Evolutionary conservation across 2,797 vertebrate genomes (phyloP), one percentile per base, ranked within the genome.

Genomic region (Tragelaphus oryx): DNA sequence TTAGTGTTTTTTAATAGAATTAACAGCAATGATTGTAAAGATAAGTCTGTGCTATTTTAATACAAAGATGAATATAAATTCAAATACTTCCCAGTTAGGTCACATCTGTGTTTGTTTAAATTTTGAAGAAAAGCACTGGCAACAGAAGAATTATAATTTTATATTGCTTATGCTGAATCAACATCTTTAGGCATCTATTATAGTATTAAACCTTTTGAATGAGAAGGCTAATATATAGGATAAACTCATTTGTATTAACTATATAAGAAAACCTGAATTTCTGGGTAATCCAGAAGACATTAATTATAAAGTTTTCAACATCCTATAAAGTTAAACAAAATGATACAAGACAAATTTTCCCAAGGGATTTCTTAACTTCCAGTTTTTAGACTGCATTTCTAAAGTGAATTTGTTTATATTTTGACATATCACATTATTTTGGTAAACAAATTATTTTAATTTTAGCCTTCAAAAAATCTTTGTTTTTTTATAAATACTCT

Each of bases 261-360:
- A 44, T 37, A 62, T 81, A 83, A 95, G 33, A 86, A 84, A 71
- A 14, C 14, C 87, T 91, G 57, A 81, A 4, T 87, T 88, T 84
- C 18, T 92, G 95, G 54, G 10, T 65, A 95, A 81, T 79, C 30
- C 20, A 48, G 48, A 85, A 83, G 8, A 62, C 8, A 55, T 88
- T 82, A 96, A 85, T 62, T 84, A 75, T 68, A 90, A 96, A 68
- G 20, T 92, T 94, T 71, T 74, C 50, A 82, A 87, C 52, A 79
- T 92, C 68, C 82, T 95, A 82, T 28, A 79, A 89, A 60, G 24
- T 91, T 91, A 48, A 48, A 60, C 76, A 81, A 84, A 91, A 55
- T 44, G n/a, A 54, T 44, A 50, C 20, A 54, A 93, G 54, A 80
- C 20, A 68, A 48, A 24, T 95, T 96, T 96, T 91, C 54, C 18